Evolutionary conservation across 2,113 vertebrate species (phyloP).

Genomic region (Crotalus helleri): DNA sequence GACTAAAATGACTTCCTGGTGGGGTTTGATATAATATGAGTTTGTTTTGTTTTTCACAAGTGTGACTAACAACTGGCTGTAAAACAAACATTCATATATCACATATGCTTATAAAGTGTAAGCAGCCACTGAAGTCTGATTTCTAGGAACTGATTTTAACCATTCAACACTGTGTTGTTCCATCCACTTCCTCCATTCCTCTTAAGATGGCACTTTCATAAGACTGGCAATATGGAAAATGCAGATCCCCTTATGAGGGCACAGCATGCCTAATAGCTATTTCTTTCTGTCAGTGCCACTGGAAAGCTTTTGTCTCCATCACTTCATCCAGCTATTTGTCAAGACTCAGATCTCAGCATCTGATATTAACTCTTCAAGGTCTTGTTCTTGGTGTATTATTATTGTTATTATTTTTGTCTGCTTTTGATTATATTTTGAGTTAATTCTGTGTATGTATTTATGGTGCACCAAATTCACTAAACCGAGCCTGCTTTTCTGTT

Average conservation of each 20-base stretch:
- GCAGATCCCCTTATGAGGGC: constrained; percentile 27
- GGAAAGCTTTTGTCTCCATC: constrained; percentile 25
- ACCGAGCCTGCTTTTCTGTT: constrained; percentile 22
- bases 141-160: constrained; percentile 46
- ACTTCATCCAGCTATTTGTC: constrained; percentile 17
- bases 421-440: constrained; percentile 38
- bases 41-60: constrained; percentile 9
- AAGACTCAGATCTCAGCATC: constrained; percentile 31
- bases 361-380: constrained; percentile 42
- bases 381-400: constrained; percentile 6
- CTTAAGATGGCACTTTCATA: constrained; percentile 32
- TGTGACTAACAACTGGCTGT: constrained; percentile 35
- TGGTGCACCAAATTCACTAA: not conserved
- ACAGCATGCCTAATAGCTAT: constrained; percentile 36
- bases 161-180: constrained; percentile 11
- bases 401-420: not conserved
- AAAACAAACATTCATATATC: constrained; percentile 13
- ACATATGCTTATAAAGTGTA: constrained; percentile 47
- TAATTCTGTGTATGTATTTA: constrained; percentile 1
- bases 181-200: constrained; percentile 31
- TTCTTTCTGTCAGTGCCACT: constrained; percentile 36
- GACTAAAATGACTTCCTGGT: not conserved
- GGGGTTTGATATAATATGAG: not conserved
- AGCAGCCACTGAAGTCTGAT: constrained; percentile 45
- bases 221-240: constrained; percentile 47